phyloP scores from a whole-genome alignment of 1,140 invertebrate species.

The Tribolium castaneum region DNA sequence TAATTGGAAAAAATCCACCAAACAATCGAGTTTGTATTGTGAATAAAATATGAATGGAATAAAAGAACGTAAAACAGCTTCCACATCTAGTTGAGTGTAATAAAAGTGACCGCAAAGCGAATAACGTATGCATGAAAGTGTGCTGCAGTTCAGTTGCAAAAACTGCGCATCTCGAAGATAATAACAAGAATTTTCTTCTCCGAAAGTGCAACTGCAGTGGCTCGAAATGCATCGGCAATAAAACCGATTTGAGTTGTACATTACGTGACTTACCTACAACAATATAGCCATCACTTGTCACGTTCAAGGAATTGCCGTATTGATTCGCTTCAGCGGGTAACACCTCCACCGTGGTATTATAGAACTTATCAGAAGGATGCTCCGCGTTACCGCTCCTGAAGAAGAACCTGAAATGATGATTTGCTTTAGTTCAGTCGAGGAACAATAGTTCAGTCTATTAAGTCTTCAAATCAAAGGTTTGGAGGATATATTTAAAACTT shows the following conservation, averaged over 20 bases:
- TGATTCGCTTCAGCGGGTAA: conserved; percentile 67
- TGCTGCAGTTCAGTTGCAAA: not conserved
- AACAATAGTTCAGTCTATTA: too few relatives aligned
- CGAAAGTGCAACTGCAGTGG: not conserved
- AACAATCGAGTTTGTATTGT: too few relatives aligned
- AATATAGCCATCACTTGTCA: conserved; percentile 78
- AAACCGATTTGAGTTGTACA: conserved; percentile 16
- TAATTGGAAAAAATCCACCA: too few relatives aligned
- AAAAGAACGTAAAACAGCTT: not conserved
- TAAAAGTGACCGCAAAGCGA: not conserved
- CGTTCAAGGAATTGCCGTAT: conserved; percentile 67
- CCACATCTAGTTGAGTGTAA: not conserved
- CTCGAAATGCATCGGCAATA: conserved; percentile 2
- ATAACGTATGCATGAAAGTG: not conserved
- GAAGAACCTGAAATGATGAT: conserved; percentile 74
- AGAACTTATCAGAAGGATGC: conserved; percentile 90
- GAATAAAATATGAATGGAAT: not conserved
- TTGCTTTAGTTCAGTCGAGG: not conserved
- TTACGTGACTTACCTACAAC: conserved; percentile 71
- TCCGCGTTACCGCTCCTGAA: conserved; percentile 94
- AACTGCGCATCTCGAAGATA: not conserved
- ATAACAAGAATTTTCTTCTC: not conserved
- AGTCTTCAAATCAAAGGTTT: too few relatives aligned
- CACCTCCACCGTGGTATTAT: conserved; percentile 90
- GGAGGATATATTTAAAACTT: too few relatives aligned